Evolutionary conservation across 23 tunicate species (phyloP), one percentile per base, ranked within the genome.

Genomic region (Halocynthia roretzi): DNA sequence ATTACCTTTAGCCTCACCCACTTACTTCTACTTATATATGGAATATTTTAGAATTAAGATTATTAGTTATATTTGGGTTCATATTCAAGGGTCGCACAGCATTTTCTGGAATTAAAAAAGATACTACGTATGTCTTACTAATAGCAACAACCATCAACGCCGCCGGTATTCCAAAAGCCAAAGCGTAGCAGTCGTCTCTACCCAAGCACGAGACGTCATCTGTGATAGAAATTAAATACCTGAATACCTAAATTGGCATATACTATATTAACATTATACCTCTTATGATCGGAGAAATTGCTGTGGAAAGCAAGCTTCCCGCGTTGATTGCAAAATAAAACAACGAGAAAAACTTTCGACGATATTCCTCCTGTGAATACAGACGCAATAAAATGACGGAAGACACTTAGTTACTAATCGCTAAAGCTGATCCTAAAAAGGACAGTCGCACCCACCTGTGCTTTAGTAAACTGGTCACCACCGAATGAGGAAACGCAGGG

Each of bases 401-500:
- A 58, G 15, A 58, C 4, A 1, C 63, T 2, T 58, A 58, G 17
- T 14, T 58, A 58, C 15, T n/a, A 58, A 58, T 58, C 4, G 17
- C 64, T 58, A 2, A 58, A 17, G 15, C 64, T 58, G 64, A 58
- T 10, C 64, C 64, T 58, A 15, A 12, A 11, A 19, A 67, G 5
- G 5, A 21, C 11, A 0, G 18, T 11, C 5, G 18, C 51, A n/a
- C 55, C 40, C 50, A 93, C 98, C 83, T 93, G 96, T 18, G 80
- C 99, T 10, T 72, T 84, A 20, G 80, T 83, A 77, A 96, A 96
- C 80, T 96, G 99, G 64, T 96, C 99, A 11, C 99, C 99, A 21
- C 99, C 99, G 56, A 96, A 96, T 11, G 99, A 90, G n/a, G 96
- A 90, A 8, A 96, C 99, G 53, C 99, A 96, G 9, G 99, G 99